Evolutionary conservation across 2,888 invertebrate genomes (phyloP), one percentile per base, ranked within the genome.

Genomic region (Aphodius sticticus): DNA sequence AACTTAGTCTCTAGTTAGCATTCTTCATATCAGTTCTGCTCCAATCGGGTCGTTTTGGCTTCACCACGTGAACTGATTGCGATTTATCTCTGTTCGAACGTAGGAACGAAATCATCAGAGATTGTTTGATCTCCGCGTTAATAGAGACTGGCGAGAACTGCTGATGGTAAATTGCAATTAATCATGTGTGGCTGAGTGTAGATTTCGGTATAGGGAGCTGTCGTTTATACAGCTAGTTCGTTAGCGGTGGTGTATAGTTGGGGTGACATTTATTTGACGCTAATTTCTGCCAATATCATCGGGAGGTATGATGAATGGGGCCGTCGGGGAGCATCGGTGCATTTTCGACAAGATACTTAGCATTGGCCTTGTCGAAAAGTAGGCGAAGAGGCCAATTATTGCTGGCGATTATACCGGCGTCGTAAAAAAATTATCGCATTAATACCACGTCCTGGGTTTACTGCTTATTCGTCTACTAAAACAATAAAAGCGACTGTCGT

Each of bases 261-360:
- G 78, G 53, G 74, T 78, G 79, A 77, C 79, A 77, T 81, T 79
- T 79, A 79, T 79, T 53, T 76, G 35, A 76, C 72, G 37, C 69
- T 80, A 78, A 80, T 78, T 78, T 69, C 74, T 37, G 35, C 37
- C 74, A 79, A 72, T 74, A 74, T 37, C 74, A 35, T 35, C 9
- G n/a, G n/a, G 35, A 16, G 35, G n/a, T n/a, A 9, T 74, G 35
- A 74, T 74, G 53, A 53, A 53, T 53, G 53, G 53, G 6, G 2
- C 53, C 2, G 53, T 53, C 2, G 2, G 53, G 12, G 7, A 53
- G 3, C 53, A 53, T 53, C 53, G 53, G 4, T 53, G 35, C 37
- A 37, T 72, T 78, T 77, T 80, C 81, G 80, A 80, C 82, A 81
- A 77, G 80, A 81, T 81, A 81, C 69, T 76, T 71, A 53, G 35